A percentile compares a stretch with the other conserved stretches of the same genome.
phyloP scores from a whole-genome alignment of 2,113 vertebrate genomes.

The Gallinago paraguaiae region DNA sequence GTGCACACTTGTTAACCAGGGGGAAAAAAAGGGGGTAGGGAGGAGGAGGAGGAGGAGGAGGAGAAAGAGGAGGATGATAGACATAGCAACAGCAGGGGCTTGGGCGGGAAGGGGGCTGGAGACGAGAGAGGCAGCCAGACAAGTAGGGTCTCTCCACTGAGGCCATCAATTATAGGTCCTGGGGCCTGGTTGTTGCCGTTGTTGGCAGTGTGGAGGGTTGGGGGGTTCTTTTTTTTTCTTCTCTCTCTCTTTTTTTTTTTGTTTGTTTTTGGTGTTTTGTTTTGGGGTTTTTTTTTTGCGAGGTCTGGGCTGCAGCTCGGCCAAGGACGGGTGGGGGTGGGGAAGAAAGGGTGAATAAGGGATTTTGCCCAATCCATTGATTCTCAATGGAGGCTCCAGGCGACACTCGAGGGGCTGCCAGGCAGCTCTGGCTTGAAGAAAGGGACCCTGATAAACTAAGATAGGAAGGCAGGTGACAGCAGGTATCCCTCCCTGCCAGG shows the following conservation, averaged over 20 bases:
- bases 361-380: slow-evolving; percentile 81
- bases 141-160: slow-evolving; percentile 16
- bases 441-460: not conserved
- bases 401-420: slow-evolving; percentile 17
- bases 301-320: slow-evolving; percentile 55
- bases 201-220: not conserved
- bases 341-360: slow-evolving; percentile 61
- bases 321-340: slow-evolving; percentile 2
- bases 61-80: not conserved
- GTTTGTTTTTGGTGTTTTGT: no score
- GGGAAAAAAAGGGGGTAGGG: not conserved
- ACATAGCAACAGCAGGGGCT: not conserved
- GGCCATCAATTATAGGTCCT: slow-evolving; percentile 58
- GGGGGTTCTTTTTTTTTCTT: not conserved
- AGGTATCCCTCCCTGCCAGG: not conserved
- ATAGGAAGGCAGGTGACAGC: not conserved
- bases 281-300: slow-evolving; percentile 10
- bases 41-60: not conserved
- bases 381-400: slow-evolving; percentile 74
- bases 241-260: not conserved
- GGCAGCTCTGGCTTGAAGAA: slow-evolving; percentile 36
- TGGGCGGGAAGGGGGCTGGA: not conserved
- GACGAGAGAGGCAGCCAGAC: not conserved
- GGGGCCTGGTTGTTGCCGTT: not conserved
- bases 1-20: slow-evolving; percentile 56